Evolutionary conservation across 2,113 vertebrate species (phyloP), one percentile per base, ranked within the genome.

Genomic region (Marmota monax): DNA sequence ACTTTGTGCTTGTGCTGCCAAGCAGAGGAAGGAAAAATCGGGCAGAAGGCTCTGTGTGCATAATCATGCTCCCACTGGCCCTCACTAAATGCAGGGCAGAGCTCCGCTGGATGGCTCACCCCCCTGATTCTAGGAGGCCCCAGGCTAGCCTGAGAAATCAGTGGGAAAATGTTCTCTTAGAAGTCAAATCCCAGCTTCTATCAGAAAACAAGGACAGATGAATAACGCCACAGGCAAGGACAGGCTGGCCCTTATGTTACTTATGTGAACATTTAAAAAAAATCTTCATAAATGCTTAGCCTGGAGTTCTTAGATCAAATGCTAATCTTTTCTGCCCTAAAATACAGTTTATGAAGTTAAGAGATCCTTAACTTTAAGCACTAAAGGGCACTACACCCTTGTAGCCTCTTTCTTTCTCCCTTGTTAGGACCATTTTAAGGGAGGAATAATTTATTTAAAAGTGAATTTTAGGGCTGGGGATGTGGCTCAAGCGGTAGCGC

Each of bases 101-200:
- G 76, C 58, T 88, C 63, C 0, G 1, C 92, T 18, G 13, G 67
- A 76, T 82, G 80, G 45, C n/a, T 96, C 32, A 48, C 8, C 73
- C 56, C 61, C 7, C 76, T 16, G 42, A 34, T 42, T 92, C 83
- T 74, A 32, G 58, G 45, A 83, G 42, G 65, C 89, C 91, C 65
- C 86, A 67, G 93, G 86, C 96, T 79, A 94, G 58, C 82, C 48
- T 29, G 48, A 77, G 76, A 93, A 96, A 97, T 89, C 89, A 84
- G 65, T 77, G 87, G 65, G 92, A 97, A 93, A 96, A 92, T 88
- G 86, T 94, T 87, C 89, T 95, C 92, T 97, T 65, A 90, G 72
- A 92, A 80, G 48, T 92, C 91, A 94, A 83, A 94, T 70, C 56
- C 76, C 58, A 67, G 73, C 7, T 73, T 74, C 85, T 79, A 32